phyloP scores from a whole-genome alignment of 2,797 vertebrate species.

The Cottoperca gobio region DNA sequence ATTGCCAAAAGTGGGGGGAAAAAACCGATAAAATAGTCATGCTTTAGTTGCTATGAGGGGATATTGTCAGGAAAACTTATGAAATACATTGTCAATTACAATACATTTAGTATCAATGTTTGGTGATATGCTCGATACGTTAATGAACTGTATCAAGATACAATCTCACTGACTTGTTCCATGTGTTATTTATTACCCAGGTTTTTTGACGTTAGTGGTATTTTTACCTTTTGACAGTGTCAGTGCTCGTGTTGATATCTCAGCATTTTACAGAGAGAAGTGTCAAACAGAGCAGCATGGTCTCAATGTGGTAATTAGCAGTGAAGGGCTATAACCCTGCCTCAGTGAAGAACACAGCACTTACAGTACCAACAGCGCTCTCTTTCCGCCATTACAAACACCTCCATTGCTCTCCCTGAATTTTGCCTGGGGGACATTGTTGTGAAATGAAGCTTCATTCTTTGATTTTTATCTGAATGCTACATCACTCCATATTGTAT shows the following conservation, averaged over 20 bases:
- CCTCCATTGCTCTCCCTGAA: conserved; percentile 36
- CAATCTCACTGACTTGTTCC: not conserved
- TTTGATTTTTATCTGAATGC: conserved; percentile 66
- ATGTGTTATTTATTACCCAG: not conserved
- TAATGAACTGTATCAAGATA: not conserved
- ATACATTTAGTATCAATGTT: not conserved
- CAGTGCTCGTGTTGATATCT: conserved; percentile 34
- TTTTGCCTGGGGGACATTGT: conserved; percentile 43
- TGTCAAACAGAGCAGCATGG: conserved; percentile 60
- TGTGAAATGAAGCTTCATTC: conserved; percentile 51
- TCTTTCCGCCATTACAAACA: conserved; percentile 38
- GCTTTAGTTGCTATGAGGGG: not conserved
- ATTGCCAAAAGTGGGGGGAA: not conserved
- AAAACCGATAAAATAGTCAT: not conserved
- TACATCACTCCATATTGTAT: conserved; percentile 57
- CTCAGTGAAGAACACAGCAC: conserved; percentile 70
- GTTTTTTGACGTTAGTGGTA: conserved; percentile 19
- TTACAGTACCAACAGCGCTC: conserved; percentile 23
- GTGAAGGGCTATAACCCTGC: conserved; percentile 57
- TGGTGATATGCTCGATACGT: too few relatives aligned
- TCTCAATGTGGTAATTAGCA: conserved; percentile 67
- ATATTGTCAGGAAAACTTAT: not conserved
- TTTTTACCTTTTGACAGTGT: conserved; percentile 46
- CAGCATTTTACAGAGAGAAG: conserved; percentile 49
- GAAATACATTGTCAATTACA: not conserved